Conservation (phyloP, 2,797 vertebrate genomes). For the Pseudocheirus occidentalis region DNA sequence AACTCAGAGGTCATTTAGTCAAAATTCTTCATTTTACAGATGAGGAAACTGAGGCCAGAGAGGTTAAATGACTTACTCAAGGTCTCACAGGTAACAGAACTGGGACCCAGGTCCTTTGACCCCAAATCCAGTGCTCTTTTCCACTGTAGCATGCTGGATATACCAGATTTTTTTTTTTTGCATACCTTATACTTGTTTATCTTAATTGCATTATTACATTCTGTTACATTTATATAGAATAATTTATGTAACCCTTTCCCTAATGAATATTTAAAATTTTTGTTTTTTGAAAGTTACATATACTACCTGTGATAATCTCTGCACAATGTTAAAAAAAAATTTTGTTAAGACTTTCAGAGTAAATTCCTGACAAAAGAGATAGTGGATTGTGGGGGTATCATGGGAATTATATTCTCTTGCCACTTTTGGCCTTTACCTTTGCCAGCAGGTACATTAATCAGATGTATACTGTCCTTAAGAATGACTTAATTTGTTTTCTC, state of each 20-base stretch:
- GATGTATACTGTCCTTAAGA: not conserved
- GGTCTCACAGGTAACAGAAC: not conserved
- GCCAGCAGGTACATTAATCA: not conserved
- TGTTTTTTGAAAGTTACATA: not conserved
- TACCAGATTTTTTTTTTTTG: not conserved
- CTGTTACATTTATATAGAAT: not conserved
- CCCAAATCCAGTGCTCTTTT: not conserved
- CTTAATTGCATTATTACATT: not conserved
- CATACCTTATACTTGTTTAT: not conserved
- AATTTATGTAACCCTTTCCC: not conserved
- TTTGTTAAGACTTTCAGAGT: not conserved
- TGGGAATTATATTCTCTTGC: not conserved
- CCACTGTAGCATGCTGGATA: not conserved
- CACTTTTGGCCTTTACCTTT: not conserved
- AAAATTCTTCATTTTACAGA: not conserved
- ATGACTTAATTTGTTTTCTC: not conserved
- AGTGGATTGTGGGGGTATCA: not conserved
- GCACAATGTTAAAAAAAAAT: not conserved
- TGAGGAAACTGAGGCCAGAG: constrained; percentile 1
- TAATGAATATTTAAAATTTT: not conserved
- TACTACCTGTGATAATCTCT: not conserved
- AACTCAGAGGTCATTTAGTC: not conserved
- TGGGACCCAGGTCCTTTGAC: not conserved
- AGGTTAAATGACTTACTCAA: not conserved
- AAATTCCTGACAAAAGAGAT: not conserved